phyloP scores from a whole-genome alignment of 2,888 invertebrate species.

The Xestoiulus laeticollis region DNA sequence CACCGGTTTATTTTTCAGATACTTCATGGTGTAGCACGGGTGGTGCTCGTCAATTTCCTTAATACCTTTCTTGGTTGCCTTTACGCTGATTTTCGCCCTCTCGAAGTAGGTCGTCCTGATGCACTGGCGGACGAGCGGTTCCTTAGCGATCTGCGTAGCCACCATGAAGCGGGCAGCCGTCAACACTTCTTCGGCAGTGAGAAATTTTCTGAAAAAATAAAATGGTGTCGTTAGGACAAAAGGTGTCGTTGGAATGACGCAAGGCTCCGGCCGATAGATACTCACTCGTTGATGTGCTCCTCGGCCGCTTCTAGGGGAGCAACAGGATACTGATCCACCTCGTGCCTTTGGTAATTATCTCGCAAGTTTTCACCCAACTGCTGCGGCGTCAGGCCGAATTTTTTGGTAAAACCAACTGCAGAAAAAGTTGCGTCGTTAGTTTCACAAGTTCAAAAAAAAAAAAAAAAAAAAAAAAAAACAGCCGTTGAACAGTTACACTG shows the following conservation, averaged over 20 bases:
- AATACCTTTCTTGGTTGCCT: constrained; percentile 88
- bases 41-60: constrained; percentile 97
- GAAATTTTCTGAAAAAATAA: constrained; percentile 66
- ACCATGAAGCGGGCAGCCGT: constrained; percentile 94
- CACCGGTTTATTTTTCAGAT: constrained; percentile 91
- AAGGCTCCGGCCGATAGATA: constrained; percentile 30
- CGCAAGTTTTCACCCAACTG: constrained; percentile 96
- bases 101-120: constrained; percentile 88
- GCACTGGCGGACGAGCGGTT: constrained; percentile 86
- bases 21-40: constrained; percentile 85
- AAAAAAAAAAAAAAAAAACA: too few relatives aligned
- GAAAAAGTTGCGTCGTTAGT: constrained; percentile 54
- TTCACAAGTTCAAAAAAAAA: too few relatives aligned
- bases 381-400: constrained; percentile 92
- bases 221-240: neutral
- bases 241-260: neutral
- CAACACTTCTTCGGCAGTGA: constrained; percentile 81
- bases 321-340: constrained; percentile 90
- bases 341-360: constrained; percentile 94
- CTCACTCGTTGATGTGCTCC: constrained; percentile 70
- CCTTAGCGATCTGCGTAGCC: constrained; percentile 89
- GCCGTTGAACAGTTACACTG: too few relatives aligned
- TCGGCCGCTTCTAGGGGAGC: constrained; percentile 84
- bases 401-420: constrained; percentile 81
- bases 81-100: constrained; percentile 81